Conservation (phyloP, 2,888 invertebrate genomes). For the Muschampia plurimacula region DNA sequence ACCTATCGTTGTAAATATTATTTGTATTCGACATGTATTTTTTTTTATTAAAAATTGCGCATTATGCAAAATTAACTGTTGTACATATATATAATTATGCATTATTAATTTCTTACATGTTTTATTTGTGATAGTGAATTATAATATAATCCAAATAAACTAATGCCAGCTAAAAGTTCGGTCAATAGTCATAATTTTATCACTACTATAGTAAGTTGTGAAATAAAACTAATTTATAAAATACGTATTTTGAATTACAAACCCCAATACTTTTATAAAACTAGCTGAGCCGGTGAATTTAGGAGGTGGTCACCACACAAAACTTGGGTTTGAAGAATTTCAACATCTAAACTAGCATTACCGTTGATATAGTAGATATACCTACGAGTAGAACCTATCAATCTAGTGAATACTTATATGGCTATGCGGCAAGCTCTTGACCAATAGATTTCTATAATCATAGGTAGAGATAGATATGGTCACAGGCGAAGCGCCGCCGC, state of each 20-base stretch:
- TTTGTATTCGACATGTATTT: constrained; percentile 35
- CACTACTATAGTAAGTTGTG: constrained; percentile 80
- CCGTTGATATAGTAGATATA: too few relatives aligned
- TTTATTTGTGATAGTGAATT: constrained; percentile 76
- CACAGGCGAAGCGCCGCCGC: too few relatives aligned
- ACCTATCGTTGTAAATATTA: constrained; percentile 41
- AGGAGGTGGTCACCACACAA: too few relatives aligned
- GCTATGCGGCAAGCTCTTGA: too few relatives aligned
- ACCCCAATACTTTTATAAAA: background rate
- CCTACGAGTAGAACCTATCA: too few relatives aligned
- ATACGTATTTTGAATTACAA: constrained; percentile 41
- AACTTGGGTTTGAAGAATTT: too few relatives aligned
- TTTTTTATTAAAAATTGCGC: constrained; percentile 21
- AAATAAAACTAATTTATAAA: constrained; percentile 84
- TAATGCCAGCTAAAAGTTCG: constrained; percentile 84
- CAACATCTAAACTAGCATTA: too few relatives aligned
- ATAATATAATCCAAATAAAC: constrained; percentile 81
- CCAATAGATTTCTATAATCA: too few relatives aligned
- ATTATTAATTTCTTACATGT: constrained; percentile 63
- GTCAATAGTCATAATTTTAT: constrained; percentile 83
- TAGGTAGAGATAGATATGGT: too few relatives aligned
- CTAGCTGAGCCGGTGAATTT: too few relatives aligned
- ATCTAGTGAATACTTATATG: too few relatives aligned
- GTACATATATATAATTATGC: constrained; percentile 57
- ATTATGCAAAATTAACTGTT: constrained; percentile 51